phyloP scores from a whole-genome alignment of 2,797 vertebrate species.

The Cirrhinus molitorella region DNA sequence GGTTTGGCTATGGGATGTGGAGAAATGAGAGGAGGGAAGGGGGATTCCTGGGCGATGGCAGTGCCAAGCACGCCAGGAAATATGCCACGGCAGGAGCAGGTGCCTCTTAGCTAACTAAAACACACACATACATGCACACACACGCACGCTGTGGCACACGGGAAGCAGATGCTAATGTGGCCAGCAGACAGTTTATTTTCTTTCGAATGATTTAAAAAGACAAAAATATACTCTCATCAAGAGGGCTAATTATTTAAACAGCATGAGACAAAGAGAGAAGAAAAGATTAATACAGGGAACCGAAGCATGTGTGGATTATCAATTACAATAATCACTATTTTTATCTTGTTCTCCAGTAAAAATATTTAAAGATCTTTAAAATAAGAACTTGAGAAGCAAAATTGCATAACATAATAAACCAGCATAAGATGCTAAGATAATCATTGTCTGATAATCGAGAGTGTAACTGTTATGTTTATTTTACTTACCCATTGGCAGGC shows the following conservation, averaged over 20 bases:
- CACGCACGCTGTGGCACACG: conserved; percentile 8
- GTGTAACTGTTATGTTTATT: conserved; percentile 16
- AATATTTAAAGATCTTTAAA: conserved; percentile 25
- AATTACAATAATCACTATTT: conserved; percentile 22
- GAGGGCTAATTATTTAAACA: conserved; percentile 33
- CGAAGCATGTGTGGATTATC: conserved; percentile 28
- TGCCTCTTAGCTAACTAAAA: conserved; percentile 36
- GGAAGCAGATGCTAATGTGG: conserved; percentile 14
- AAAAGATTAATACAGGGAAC: conserved; percentile 19
- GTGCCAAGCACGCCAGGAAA: conserved; percentile 52
- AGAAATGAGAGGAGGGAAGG: conserved; percentile 42
- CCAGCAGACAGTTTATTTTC: conserved; percentile 28
- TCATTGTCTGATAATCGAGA: conserved; percentile 21
- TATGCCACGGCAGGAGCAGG: conserved; percentile 39
- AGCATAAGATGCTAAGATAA: conserved; percentile 4
- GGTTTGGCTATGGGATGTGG: conserved; percentile 38
- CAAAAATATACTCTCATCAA: conserved; percentile 35
- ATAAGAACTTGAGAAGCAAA: conserved; percentile 30
- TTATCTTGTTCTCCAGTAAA: conserved; percentile 23
- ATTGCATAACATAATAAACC: conserved; percentile 22
- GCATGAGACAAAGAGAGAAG: conserved; percentile 5
- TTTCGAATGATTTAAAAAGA: conserved; percentile 29
- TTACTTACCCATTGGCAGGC: not conserved
- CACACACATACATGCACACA: not conserved
- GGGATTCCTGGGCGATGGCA: conserved; percentile 30